phyloP scores from a whole-genome alignment of 2,113 vertebrate genomes.

The Triplophysa tibetana region DNA sequence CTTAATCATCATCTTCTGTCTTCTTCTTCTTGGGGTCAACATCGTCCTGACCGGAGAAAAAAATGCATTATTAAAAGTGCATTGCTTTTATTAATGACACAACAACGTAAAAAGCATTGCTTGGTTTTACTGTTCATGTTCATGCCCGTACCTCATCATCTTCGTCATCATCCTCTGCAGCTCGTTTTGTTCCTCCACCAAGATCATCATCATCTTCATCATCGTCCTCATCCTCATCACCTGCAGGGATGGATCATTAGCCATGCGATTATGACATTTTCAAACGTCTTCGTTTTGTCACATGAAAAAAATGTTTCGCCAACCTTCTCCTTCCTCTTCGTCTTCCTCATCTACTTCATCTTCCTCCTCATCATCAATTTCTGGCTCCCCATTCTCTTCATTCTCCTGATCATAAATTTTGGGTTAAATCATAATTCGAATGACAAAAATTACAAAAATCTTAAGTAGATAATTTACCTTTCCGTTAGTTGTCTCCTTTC shows the following conservation, averaged over 20 bases:
- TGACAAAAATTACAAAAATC: neutral
- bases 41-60: constrained; percentile 74
- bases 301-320: neutral
- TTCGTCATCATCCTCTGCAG: constrained; percentile 89
- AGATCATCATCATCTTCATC: constrained; percentile 86
- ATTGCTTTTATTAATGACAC: neutral
- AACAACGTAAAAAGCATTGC: too few relatives aligned
- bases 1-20: constrained; percentile 91
- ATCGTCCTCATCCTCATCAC: constrained; percentile 92
- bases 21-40: constrained; percentile 97
- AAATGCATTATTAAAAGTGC: neutral
- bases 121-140: too few relatives aligned
- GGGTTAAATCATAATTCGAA: neutral
- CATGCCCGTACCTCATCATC: constrained; percentile 64
- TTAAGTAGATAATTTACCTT: constrained; percentile 68
- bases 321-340: constrained; percentile 77
- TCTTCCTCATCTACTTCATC: constrained; percentile 79
- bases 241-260: constrained; percentile 57
- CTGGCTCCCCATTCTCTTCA: constrained; percentile 77
- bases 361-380: constrained; percentile 75
- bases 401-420: constrained; percentile 66
- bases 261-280: neutral
- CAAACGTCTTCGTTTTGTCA: neutral
- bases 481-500: constrained; percentile 91
- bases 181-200: constrained; percentile 87